A percentile compares a stretch with the other conserved stretches of the same genome.
These are phyloP conservation scores for Xiphorhynchus elegans DNA, from an alignment of 2,113 vertebrate species.

Conservation along the genomic window DNA sequence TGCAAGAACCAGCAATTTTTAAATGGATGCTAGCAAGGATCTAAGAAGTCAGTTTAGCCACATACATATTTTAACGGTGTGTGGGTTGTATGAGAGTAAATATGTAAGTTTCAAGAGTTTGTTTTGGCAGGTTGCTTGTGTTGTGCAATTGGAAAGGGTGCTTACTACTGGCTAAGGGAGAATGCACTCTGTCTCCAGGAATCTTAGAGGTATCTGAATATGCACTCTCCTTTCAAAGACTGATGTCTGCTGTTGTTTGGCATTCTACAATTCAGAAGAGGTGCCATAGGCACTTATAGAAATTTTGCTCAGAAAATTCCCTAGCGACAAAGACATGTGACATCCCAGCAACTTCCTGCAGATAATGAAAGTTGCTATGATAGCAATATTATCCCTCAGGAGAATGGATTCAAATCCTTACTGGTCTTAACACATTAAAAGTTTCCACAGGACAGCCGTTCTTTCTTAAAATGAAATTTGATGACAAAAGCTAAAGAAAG, in stretches of 20 bases:
- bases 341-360: neutral
- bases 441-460: fast-evolving
- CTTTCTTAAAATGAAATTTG: neutral
- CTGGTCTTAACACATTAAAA: neutral
- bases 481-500: neutral
- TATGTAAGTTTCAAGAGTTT: neutral
- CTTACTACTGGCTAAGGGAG: neutral
- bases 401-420: neutral
- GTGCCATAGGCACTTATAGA: neutral
- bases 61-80: neutral
- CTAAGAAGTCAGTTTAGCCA: neutral
- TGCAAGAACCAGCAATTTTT: neutral
- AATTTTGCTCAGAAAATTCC: neutral
- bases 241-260: neutral
- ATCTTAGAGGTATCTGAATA: neutral
- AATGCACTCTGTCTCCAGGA: neutral
- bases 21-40: neutral
- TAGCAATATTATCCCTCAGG: neutral
- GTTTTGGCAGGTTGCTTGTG: neutral
- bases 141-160: neutral
- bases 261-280: neutral
- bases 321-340: neutral
- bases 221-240: neutral
- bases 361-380: neutral
- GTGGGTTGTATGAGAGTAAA: neutral